These are phyloP conservation scores for Nomia melanderi DNA, from an alignment of 1,140 invertebrate genomes.

Conservation along the genomic window DNA sequence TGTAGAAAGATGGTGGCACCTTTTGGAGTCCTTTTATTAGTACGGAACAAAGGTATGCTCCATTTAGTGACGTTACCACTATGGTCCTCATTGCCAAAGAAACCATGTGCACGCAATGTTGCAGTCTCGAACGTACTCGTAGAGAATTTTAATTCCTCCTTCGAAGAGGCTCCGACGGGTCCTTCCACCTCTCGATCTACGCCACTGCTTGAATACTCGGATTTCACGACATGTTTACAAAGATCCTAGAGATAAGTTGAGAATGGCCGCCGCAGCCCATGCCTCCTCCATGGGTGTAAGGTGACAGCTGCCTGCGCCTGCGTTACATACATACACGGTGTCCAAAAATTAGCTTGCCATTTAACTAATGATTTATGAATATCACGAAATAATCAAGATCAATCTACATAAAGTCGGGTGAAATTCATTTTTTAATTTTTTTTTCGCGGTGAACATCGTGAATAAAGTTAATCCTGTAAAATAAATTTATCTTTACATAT, in stretches of 20 bases:
- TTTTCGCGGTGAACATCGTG: too few relatives aligned
- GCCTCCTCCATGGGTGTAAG: conserved; percentile 79
- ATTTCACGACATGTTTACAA: conserved; percentile 82
- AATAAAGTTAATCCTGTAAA: neutral
- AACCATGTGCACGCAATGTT: conserved; percentile 55
- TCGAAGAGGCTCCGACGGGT: conserved; percentile 43
- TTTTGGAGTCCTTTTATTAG: conserved; percentile 65
- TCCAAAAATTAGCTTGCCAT: conserved; percentile 51
- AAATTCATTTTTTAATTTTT: neutral
- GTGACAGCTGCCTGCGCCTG: conserved; percentile 80
- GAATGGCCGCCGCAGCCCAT: conserved; percentile 78
- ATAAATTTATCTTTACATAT: neutral
- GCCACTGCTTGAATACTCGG: conserved; percentile 80
- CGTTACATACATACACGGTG: conserved; percentile 61
- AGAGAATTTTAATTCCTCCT: conserved; percentile 52
- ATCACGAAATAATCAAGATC: conserved; percentile 7
- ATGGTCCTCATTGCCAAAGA: conserved; percentile 69
- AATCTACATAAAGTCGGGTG: neutral
- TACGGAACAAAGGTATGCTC: conserved; percentile 73
- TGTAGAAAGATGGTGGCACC: conserved; percentile 38
- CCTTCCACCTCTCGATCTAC: conserved; percentile 71
- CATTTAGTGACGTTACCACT: conserved; percentile 71
- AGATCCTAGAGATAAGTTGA: conserved; percentile 82
- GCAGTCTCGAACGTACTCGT: conserved; percentile 40
- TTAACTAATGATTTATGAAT: conserved; percentile 18